phyloP scores from a whole-genome alignment of 1,140 invertebrate species.

The Meloidogyne floridensis region DNA sequence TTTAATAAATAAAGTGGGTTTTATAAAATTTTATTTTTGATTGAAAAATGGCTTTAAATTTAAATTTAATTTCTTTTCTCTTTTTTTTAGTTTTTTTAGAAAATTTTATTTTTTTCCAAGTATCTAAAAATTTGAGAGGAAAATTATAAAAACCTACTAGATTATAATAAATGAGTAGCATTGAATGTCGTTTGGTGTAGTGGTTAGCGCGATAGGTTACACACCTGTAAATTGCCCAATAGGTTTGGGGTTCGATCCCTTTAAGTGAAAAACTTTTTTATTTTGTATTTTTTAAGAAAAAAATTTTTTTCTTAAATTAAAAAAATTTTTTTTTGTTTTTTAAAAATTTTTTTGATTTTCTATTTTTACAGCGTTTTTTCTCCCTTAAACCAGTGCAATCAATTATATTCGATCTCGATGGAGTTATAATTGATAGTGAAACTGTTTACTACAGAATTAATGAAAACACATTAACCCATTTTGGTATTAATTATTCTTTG shows the following conservation, averaged over 20 bases:
- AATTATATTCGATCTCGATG: not conserved
- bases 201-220: not conserved
- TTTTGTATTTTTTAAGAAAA: no score
- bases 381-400: not conserved
- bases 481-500: not conserved
- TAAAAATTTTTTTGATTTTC: not conserved
- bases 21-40: no score
- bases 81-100: no score
- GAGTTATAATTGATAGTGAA: not conserved
- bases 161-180: no score
- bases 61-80: no score
- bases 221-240: not conserved
- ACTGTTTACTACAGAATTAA: not conserved
- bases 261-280: no score
- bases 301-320: no score
- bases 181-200: not conserved
- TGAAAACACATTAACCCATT: not conserved
- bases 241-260: not conserved
- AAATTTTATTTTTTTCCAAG: no score
- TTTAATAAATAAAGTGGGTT: no score
- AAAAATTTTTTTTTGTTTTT: not conserved
- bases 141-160: no score
- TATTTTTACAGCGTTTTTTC: not conserved
- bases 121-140: no score
- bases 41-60: no score